A percentile compares a stretch with the other conserved stretches of the same genome.
Conservation (phyloP, 2,797 vertebrate species). For the Lateolabrax maculatus region DNA sequence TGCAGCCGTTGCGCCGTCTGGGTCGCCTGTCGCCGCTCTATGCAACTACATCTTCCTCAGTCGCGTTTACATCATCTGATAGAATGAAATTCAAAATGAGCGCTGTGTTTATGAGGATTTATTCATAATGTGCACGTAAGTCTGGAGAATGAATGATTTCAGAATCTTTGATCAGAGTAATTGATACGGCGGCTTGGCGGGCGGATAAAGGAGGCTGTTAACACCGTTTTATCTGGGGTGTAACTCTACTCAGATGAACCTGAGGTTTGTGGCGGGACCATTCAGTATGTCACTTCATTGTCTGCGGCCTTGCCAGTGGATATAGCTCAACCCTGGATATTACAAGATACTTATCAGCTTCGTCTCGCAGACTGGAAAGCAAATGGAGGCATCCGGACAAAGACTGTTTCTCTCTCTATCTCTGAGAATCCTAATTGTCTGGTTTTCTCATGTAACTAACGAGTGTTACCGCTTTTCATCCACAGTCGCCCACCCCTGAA, state of each 20-base stretch:
- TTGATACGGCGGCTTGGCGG: constrained; percentile 86
- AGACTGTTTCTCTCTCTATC: constrained; percentile 77
- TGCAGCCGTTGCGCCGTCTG: neutral
- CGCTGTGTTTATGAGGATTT: constrained; percentile 52
- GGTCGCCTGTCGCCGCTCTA: neutral
- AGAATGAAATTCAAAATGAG: constrained; percentile 38
- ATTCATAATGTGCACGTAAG: constrained; percentile 56
- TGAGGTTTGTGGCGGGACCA: constrained; percentile 80
- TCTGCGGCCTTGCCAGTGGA: constrained; percentile 79
- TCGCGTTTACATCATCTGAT: constrained; percentile 10
- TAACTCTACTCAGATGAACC: constrained; percentile 84
- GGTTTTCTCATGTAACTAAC: constrained; percentile 81
- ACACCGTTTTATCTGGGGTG: constrained; percentile 82
- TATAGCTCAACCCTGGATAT: constrained; percentile 82
- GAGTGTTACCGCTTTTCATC: constrained; percentile 62
- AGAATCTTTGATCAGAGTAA: constrained; percentile 87
- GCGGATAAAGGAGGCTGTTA: constrained; percentile 90
- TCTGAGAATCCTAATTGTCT: constrained; percentile 81
- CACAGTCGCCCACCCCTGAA: constrained; percentile 43
- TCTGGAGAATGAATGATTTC: constrained; percentile 73
- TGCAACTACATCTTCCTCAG: neutral
- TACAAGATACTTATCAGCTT: constrained; percentile 85
- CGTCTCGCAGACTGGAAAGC: constrained; percentile 64
- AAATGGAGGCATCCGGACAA: constrained; percentile 74
- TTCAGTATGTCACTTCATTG: constrained; percentile 83